phyloP scores from a whole-genome alignment of 2,113 vertebrate species.

The Loxodonta africana region DNA sequence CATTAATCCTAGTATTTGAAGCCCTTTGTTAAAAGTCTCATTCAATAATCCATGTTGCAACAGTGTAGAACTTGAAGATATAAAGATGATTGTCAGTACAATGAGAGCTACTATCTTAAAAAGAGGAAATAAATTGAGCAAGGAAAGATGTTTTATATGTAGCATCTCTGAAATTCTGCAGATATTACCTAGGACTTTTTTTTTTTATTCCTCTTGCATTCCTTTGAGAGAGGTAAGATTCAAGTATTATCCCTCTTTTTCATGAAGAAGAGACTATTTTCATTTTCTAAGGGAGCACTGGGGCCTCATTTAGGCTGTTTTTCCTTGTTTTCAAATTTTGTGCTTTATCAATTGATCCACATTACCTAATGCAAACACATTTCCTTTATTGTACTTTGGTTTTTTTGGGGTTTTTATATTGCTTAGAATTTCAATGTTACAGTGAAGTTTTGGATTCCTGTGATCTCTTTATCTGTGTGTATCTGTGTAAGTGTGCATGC shows the following conservation, averaged over 20 bases:
- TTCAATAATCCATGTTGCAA: neutral
- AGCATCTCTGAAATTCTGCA: neutral
- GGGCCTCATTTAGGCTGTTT: neutral
- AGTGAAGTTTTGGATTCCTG: neutral
- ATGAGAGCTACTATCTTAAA: conserved; percentile 22
- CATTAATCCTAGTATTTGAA: neutral
- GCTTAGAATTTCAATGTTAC: conserved; percentile 26
- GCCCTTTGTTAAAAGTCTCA: neutral
- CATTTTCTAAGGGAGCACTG: neutral
- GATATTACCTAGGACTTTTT: neutral
- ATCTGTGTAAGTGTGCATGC: neutral
- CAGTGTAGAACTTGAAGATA: neutral
- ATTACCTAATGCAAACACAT: neutral
- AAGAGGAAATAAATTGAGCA: neutral
- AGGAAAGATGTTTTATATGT: neutral
- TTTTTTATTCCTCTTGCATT: neutral
- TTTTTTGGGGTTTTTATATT: neutral
- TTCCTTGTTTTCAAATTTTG: conserved; percentile 29
- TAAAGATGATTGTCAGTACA: neutral
- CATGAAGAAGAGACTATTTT: conserved; percentile 48
- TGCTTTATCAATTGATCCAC: neutral
- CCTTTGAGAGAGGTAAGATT: neutral
- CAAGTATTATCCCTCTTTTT: conserved; percentile 15
- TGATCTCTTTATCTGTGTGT: neutral
- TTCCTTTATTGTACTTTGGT: neutral